These are phyloP conservation scores for Lutjanus campechanus DNA, from an alignment of 2,797 vertebrate species.

Conservation along the genomic window DNA sequence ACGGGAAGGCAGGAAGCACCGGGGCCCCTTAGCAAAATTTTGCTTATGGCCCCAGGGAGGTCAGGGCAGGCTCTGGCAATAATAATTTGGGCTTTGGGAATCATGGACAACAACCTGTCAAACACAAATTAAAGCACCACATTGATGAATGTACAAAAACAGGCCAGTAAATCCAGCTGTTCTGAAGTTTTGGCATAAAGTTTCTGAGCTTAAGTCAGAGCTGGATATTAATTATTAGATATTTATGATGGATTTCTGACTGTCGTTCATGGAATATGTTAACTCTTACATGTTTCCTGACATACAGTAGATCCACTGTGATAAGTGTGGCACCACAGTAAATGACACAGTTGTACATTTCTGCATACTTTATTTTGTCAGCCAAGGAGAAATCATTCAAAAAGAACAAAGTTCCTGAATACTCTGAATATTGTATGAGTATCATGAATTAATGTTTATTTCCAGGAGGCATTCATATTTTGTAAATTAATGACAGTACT, in stretches of 20 bases:
- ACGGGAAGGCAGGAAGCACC: no score
- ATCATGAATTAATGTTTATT: slow-evolving; percentile 18
- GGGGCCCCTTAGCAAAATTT: no score
- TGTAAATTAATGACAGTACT: slow-evolving; percentile 19
- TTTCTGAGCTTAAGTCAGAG: slow-evolving; percentile 8
- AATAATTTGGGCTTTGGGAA: neutral
- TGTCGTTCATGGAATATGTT: neutral
- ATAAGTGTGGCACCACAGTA: slow-evolving; percentile 23
- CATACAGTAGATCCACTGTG: neutral
- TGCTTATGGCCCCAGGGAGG: no score
- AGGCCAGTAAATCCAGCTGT: neutral
- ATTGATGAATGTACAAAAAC: neutral
- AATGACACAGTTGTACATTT: slow-evolving; percentile 43
- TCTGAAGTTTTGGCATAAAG: neutral
- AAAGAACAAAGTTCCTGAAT: slow-evolving; percentile 63
- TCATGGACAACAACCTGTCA: neutral
- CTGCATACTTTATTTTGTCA: slow-evolving; percentile 73
- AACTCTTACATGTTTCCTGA: neutral
- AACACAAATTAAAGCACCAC: neutral
- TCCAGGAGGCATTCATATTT: slow-evolving; percentile 39
- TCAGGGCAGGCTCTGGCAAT: neutral
- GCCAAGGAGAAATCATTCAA: slow-evolving; percentile 60
- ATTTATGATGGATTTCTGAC: neutral
- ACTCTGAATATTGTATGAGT: slow-evolving; percentile 52
- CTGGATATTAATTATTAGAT: neutral